phyloP scores from a whole-genome alignment of 1,140 invertebrate species.

The Leptinotarsa undecemlineata region DNA sequence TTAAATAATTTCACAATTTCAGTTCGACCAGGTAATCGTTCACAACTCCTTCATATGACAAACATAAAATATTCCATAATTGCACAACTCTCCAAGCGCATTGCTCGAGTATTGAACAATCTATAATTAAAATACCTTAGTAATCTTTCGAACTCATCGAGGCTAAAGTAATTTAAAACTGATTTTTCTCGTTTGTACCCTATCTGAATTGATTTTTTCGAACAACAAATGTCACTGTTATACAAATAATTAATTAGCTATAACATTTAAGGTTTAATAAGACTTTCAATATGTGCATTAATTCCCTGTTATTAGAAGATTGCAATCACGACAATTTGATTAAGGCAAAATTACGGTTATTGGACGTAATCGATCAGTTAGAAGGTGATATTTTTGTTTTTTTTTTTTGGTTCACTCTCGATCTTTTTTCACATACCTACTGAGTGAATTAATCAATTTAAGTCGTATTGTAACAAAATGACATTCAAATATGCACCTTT shows the following conservation, averaged over 20 bases:
- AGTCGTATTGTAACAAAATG: too few relatives aligned
- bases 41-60: not conserved
- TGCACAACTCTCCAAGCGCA: not conserved
- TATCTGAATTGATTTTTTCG: not conserved
- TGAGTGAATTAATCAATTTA: too few relatives aligned
- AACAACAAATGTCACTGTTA: constrained; percentile 2
- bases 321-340: not conserved
- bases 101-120: not conserved
- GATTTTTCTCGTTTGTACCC: not conserved
- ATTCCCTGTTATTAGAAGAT: constrained; percentile 5
- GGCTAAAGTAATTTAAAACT: constrained; percentile 1
- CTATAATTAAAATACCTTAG: not conserved
- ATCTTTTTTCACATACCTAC: too few relatives aligned
- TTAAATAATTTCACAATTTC: too few relatives aligned
- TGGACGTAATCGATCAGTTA: constrained; percentile 3
- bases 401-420: too few relatives aligned
- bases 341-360: not conserved
- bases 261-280: not conserved
- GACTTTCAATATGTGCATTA: constrained; percentile 5
- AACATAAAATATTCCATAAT: constrained; percentile 6
- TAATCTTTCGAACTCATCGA: constrained; percentile 8
- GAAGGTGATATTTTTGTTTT: not conserved
- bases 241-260: constrained; percentile 6
- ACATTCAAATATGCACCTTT: too few relatives aligned
- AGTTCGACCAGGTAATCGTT: too few relatives aligned